Conservation (phyloP, 2,113 vertebrate genomes). For the Neofelis nebulosa region DNA sequence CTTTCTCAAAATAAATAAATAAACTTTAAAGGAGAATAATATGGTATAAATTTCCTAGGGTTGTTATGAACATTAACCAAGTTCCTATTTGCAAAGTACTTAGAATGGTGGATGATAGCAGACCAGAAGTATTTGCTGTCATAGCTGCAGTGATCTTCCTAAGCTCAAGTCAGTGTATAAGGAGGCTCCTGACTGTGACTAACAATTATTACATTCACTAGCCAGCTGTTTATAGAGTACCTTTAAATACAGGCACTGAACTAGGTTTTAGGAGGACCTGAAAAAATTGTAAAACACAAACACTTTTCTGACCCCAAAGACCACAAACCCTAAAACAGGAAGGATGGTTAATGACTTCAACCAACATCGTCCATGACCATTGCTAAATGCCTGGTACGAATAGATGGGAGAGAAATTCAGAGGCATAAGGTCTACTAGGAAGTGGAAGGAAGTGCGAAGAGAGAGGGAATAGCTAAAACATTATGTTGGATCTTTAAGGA, state of each 20-base stretch:
- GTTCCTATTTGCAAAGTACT: not conserved
- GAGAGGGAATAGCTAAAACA: not conserved
- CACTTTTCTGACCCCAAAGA: not conserved
- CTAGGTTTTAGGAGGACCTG: not conserved
- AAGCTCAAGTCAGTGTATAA: not conserved
- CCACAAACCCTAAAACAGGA: conserved; percentile 9
- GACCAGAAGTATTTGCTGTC: not conserved
- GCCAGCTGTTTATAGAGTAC: not conserved
- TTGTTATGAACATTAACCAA: not conserved
- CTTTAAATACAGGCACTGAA: not conserved
- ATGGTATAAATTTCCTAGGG: not conserved
- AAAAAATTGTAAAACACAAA: not conserved
- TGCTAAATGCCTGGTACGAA: not conserved
- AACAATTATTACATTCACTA: not conserved
- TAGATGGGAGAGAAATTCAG: not conserved
- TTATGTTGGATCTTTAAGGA: not conserved
- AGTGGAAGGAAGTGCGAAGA: not conserved
- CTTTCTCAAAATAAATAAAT: too few species aligned
- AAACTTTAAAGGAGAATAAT: not conserved
- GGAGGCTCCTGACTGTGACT: not conserved
- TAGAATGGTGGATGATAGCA: not conserved
- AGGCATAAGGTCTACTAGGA: not conserved
- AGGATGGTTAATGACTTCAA: not conserved
- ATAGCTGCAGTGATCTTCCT: not conserved
- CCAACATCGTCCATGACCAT: not conserved